Evolutionary conservation across 2,797 vertebrate genomes (phyloP).

Genomic region (Potorous gilbertii): DNA sequence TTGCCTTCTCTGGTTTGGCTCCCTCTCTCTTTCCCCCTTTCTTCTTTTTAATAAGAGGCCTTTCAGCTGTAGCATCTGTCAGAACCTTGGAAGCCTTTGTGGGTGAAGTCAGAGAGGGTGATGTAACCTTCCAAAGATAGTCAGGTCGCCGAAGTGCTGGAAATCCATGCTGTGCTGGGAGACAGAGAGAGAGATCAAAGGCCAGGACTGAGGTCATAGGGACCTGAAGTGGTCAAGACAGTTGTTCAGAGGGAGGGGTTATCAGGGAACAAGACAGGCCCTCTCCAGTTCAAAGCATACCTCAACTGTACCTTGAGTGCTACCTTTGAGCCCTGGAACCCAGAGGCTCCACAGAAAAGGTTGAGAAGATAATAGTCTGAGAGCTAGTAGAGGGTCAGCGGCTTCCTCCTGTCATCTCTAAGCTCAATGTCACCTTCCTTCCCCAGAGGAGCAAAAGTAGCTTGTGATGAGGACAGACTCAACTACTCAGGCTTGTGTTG

Average conservation of each 20-base stretch:
- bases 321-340: background rate
- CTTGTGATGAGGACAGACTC: background rate
- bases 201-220: fast-evolving
- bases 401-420: background rate
- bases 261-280: background rate
- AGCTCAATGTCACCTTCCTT: fast-evolving
- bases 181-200: conserved; percentile 46
- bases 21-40: conserved; percentile 76
- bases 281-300: background rate
- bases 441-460: background rate
- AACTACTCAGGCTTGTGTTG: background rate
- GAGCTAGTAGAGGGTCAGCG: background rate
- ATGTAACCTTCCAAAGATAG: conserved; percentile 84
- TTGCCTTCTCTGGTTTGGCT: conserved; percentile 76
- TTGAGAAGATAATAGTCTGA: background rate
- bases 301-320: background rate
- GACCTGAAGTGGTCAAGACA: conserved; percentile 27
- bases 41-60: conserved; percentile 77
- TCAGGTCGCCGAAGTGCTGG: conserved; percentile 64
- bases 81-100: conserved; percentile 71
- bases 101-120: conserved; percentile 76
- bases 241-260: background rate
- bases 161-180: background rate
- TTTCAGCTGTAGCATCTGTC: conserved; percentile 66
- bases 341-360: fast-evolving